Conservation (phyloP, 2,888 invertebrate species). For the Morpho achilles region DNA sequence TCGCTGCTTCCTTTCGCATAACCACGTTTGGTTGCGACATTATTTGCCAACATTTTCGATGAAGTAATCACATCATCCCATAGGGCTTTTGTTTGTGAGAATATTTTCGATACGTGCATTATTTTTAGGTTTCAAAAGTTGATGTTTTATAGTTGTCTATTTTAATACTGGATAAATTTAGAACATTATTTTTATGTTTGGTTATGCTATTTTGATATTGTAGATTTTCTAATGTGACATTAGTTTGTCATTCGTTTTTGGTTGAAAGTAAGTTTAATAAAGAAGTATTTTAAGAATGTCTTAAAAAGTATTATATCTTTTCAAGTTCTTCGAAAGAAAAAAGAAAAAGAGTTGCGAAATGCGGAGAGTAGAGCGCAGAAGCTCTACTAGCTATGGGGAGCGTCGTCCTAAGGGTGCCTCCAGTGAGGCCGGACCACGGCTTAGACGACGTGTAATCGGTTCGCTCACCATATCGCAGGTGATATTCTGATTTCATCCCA, state of each 20-base stretch:
- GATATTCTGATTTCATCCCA: too few relatives aligned
- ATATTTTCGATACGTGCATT: constrained; percentile 21
- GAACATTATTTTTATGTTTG: constrained; percentile 7
- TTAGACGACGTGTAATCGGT: too few relatives aligned
- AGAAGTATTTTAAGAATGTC: too few relatives aligned
- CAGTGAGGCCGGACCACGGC: too few relatives aligned
- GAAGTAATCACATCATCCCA: constrained; percentile 12
- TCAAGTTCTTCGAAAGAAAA: too few relatives aligned
- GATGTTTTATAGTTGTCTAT: constrained; percentile 11
- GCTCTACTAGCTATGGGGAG: too few relatives aligned
- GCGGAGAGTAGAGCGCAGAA: too few relatives aligned
- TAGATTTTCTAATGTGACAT: not conserved
- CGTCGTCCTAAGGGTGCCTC: too few relatives aligned
- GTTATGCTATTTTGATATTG: not conserved
- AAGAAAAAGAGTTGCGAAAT: too few relatives aligned
- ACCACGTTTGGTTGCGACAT: constrained; percentile 27
- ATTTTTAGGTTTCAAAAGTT: constrained; percentile 3
- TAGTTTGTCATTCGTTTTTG: not conserved
- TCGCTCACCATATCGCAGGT: too few relatives aligned
- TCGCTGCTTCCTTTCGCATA: constrained; percentile 44
- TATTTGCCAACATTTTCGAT: constrained; percentile 10
- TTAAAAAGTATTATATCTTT: too few relatives aligned
- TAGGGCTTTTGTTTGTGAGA: constrained; percentile 17
- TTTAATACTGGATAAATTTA: constrained; percentile 9
- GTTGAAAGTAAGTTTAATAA: too few relatives aligned